Evolutionary conservation across 2,113 vertebrate species (phyloP).

Genomic region (Pan paniscus): DNA sequence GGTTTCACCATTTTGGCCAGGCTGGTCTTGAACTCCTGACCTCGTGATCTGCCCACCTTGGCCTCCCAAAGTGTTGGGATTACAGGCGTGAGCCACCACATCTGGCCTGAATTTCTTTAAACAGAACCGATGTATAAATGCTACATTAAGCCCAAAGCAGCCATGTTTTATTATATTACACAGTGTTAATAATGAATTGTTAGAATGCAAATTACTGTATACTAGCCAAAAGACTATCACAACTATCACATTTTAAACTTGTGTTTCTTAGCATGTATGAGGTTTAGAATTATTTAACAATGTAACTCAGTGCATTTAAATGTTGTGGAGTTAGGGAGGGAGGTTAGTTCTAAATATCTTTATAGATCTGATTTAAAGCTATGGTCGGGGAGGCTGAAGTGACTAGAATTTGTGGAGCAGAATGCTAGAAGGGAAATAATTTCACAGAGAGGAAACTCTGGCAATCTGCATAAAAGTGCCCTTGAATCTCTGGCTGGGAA

Average conservation of each 20-base stretch:
- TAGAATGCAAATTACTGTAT: neutral
- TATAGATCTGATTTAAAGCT: neutral
- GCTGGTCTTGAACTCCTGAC: no score
- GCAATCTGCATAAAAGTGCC: neutral
- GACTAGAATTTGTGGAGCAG: neutral
- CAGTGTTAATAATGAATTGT: neutral
- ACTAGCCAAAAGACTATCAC: neutral
- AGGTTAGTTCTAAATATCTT: neutral
- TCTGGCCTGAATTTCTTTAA: neutral
- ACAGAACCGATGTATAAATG: neutral
- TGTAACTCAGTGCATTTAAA: neutral
- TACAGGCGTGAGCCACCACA: no score
- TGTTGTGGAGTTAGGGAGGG: neutral
- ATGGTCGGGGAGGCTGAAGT: neutral
- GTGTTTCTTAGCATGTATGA: neutral
- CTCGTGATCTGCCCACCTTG: no score
- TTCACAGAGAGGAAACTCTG: neutral
- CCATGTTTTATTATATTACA: neutral
- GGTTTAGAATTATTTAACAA: neutral
- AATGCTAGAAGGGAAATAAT: neutral
- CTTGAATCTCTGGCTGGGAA: neutral
- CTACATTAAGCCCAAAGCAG: neutral
- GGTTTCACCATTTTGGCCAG: no score
- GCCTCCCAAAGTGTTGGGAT: no score
- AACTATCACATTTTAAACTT: neutral